Evolutionary conservation across 2,888 invertebrate genomes (phyloP), one percentile per base, ranked within the genome.

Genomic region (Hemicrepidius hirtus): DNA sequence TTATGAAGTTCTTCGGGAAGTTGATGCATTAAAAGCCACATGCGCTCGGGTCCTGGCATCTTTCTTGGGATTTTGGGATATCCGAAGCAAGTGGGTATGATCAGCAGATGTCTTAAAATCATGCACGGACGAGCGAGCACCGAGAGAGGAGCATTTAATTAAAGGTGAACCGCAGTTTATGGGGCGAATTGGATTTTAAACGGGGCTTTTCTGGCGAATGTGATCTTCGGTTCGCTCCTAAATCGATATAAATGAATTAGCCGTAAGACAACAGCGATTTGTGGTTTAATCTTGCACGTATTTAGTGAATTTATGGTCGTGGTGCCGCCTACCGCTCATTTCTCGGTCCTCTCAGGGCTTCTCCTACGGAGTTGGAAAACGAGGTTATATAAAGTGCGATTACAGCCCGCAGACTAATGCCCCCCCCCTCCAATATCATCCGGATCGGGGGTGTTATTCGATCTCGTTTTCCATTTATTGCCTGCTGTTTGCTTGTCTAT

Each of bases 251-350:
- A 85, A 86, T 85, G 85, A 86, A 86, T 85, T 85, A 85, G 84
- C 85, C 85, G 83, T 85, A 85, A 85, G 85, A 85, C 84, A 85
- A 85, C 85, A 85, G 84, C 85, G 85, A 86, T 86, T 86, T 86
- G 86, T 84, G 86, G 86, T 86, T 85, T 86, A 86, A 86, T 86
- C 85, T 86, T 85, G 84, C 84, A 84, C 86, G 85, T 85, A 85
- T 85, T 86, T 84, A 82, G 82, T 78, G 81, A 85, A 85, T 86
- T 86, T 85, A 86, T 85, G 82, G 82, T 73, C 77, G 76, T 68
- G 75, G 81, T 76, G 78, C 82, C 85, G 84, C 85, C 85, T 76
- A 77, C 80, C 76, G 79, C 81, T 80, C 77, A 79, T 79, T 77
- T 76, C 70, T 69, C 62, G 69, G 63, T 55, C 60, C 72, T 70